Evolutionary conservation across 1,140 invertebrate species (phyloP).

Genomic region (Telenomus remus): DNA sequence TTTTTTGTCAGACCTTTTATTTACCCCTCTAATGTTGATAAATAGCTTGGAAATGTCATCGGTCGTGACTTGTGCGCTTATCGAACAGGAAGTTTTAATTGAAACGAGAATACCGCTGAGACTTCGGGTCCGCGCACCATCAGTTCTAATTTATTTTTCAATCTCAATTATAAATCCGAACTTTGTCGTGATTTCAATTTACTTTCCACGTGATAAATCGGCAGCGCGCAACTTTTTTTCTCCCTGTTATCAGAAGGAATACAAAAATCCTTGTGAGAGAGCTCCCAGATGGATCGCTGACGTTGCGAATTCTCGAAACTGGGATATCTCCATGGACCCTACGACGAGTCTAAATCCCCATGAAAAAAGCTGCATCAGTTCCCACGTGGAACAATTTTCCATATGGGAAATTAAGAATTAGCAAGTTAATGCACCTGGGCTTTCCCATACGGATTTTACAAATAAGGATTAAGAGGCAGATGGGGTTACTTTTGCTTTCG

Average conservation of each 20-base stretch:
- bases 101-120: not conserved
- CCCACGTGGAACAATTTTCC: slow-evolving; percentile 47
- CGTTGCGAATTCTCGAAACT: slow-evolving; percentile 40
- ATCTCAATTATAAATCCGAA: no score
- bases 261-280: slow-evolving; percentile 46
- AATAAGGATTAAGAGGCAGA: slow-evolving; percentile 44
- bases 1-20: not conserved
- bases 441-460: slow-evolving; percentile 43
- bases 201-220: not conserved
- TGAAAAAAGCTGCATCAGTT: slow-evolving; percentile 50
- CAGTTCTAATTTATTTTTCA: no score
- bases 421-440: slow-evolving; percentile 42
- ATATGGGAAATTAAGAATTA: slow-evolving; percentile 50
- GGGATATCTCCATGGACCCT: slow-evolving; percentile 26
- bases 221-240: no score
- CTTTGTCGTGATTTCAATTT: no score
- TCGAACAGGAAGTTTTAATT: not conserved
- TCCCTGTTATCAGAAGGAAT: no score
- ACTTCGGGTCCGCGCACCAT: no score
- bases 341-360: slow-evolving; percentile 32
- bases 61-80: not conserved
- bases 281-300: slow-evolving; percentile 37
- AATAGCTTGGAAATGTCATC: slow-evolving; percentile 10
- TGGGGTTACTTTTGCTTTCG: slow-evolving; percentile 31
- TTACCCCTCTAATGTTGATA: not conserved